Conservation (phyloP, 2,888 invertebrate genomes). For the Xanthia icteritia region DNA sequence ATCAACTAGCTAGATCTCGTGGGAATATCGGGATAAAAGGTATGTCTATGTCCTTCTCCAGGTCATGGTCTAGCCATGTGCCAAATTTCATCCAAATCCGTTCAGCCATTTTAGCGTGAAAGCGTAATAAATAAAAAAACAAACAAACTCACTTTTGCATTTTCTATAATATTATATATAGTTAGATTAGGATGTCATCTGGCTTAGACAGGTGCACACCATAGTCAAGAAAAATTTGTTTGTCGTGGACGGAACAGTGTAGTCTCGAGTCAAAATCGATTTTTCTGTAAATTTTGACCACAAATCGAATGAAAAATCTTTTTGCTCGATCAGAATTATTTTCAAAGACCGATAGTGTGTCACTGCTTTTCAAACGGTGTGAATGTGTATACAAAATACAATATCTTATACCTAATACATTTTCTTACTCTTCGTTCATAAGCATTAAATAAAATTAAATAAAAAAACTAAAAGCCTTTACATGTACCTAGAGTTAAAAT, state of each 20-base stretch:
- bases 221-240: neutral
- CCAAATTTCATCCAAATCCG: no score
- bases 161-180: no score
- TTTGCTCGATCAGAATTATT: no score
- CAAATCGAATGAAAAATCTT: no score
- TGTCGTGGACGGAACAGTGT: neutral
- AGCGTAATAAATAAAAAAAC: no score
- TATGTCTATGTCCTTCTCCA: no score
- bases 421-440: neutral
- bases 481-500: neutral
- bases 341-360: neutral
- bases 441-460: neutral
- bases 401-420: neutral
- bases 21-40: no score
- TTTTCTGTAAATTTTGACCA: neutral
- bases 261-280: neutral
- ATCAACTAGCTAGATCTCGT: no score
- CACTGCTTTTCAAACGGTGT: neutral
- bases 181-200: no score
- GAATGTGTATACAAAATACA: neutral
- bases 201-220: neutral
- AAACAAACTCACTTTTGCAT: no score
- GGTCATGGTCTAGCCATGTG: no score
- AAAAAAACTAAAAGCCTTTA: constrained; percentile 2
- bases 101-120: no score